Base-by-base conservation (phyloP, 2,113 vertebrate species). In the Chaetodon auriga region DNA sequence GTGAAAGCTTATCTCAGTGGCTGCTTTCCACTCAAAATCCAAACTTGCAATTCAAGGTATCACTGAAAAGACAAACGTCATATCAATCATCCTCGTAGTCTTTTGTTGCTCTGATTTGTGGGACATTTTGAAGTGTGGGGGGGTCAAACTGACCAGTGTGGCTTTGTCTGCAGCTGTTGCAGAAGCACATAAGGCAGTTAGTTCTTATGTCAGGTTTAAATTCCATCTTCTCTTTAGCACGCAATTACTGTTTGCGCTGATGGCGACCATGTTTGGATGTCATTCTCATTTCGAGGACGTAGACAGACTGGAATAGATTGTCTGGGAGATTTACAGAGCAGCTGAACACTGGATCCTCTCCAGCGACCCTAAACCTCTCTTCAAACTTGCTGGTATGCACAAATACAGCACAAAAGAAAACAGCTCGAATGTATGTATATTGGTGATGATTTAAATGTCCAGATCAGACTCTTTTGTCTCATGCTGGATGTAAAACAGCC, bases 271-370 rank as follows among this genome's bases (percentile, higher is more conserved):
- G 84, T 88, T 81, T 84, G 78, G 35, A 35, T 21, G 21, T 60
- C 60, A n/a, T 62, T 81, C 46, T 75, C 48, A 82, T 81, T 68
- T 57, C 2, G 18, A 80, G 7, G 66, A 80, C 66, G 63, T 25
- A 53, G 38, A 72, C 55, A n/a, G 61, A 77, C 61, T 80, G 13
- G 30, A 72, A 70, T 41, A 51, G 77, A 79, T 65, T 82, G 79
- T 84, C 49, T 83, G 69, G 45, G 14, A 85, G 66, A 91, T 91
- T 86, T 90, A 84, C n/a, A 64, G 12, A 54, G 78, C 60, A 80
- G 35, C 51, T 69, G 45, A 68, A 85, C 80, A 70, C 46, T 48
- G 36, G 13, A 71, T 60, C 41, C 53, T 85, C 46, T 82, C 73
- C 77, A 80, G 25, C 41, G 64, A 77, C 48, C 68, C 43, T 70